Conservation (phyloP, 2,888 invertebrate genomes). For the Theodoxus fluviatilis region DNA sequence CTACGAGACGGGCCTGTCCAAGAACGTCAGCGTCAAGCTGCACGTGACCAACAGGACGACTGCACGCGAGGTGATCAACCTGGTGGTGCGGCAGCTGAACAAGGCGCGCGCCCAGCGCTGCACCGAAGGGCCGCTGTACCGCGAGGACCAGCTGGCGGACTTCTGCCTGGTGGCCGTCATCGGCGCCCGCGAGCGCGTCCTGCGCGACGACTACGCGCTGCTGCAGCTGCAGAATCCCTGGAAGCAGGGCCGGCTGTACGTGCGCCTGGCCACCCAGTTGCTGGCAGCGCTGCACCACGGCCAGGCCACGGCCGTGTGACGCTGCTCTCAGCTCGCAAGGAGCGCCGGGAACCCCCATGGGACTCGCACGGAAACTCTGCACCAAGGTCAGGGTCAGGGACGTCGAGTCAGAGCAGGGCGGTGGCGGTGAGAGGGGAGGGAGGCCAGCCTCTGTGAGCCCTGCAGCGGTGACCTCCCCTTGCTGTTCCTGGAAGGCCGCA, state of each 20-base stretch:
- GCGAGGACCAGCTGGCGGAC: conserved; percentile 80
- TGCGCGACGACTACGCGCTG: conserved; percentile 92
- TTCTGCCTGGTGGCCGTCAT: conserved; percentile 96
- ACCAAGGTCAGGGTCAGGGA: too few relatives aligned
- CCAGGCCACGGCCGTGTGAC: conserved; percentile 66
- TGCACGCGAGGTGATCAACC: conserved; percentile 91
- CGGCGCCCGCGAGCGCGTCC: conserved; percentile 90
- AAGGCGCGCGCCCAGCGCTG: conserved; percentile 53
- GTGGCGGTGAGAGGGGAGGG: too few relatives aligned
- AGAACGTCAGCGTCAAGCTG: conserved; percentile 89
- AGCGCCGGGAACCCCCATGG: too few relatives aligned
- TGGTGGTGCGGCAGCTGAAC: conserved; percentile 94
- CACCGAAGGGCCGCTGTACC: conserved; percentile 80
- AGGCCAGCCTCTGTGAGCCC: too few relatives aligned
- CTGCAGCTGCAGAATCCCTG: conserved; percentile 93
- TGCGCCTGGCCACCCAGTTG: conserved; percentile 82
- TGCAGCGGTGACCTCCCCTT: too few relatives aligned
- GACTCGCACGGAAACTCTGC: too few relatives aligned
- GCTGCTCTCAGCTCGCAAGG: too few relatives aligned
- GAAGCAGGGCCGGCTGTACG: conserved; percentile 91
- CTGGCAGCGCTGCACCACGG: conserved; percentile 65
- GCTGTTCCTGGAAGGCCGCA: too few relatives aligned
- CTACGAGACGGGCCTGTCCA: conserved; percentile 91
- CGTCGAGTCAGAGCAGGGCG: too few relatives aligned
- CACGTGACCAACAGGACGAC: conserved; percentile 93